Percentiles rank a stretch among this genome's conserved stretches.
phyloP scores from a whole-genome alignment of 2,113 vertebrate genomes.

The Lontra canadensis region DNA sequence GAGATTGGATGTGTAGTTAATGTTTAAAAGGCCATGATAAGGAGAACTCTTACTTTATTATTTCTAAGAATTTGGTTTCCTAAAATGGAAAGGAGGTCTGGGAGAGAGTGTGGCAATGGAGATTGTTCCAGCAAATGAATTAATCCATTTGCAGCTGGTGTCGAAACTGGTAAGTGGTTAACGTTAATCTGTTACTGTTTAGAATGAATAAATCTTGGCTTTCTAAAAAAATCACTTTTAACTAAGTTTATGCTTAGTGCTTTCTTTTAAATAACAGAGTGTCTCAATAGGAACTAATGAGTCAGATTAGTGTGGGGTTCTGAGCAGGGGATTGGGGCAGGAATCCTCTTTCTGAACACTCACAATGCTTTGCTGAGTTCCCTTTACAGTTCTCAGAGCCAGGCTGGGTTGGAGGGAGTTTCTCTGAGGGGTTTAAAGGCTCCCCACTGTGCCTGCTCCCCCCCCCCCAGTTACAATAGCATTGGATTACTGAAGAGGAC shows the following conservation, averaged over 20 bases:
- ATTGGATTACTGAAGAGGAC: not conserved
- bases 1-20: slow-evolving; percentile 41
- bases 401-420: not conserved
- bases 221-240: slow-evolving; percentile 48
- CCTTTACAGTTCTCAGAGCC: not conserved
- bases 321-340: not conserved
- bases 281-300: slow-evolving; percentile 59
- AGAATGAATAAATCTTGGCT: not conserved
- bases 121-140: not conserved
- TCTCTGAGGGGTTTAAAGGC: slow-evolving; percentile 33
- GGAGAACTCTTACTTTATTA: slow-evolving; percentile 24
- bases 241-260: slow-evolving; percentile 49
- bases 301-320: slow-evolving; percentile 41
- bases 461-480: not conserved
- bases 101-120: not conserved
- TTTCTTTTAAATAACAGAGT: slow-evolving; percentile 35
- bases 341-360: not conserved
- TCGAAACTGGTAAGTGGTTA: slow-evolving; percentile 25
- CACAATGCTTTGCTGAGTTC: not conserved
- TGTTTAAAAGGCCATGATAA: slow-evolving; percentile 58
- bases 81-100: slow-evolving; percentile 64
- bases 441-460: slow-evolving; percentile 26
- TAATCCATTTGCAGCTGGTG: slow-evolving; percentile 44
- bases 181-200: slow-evolving; percentile 41
- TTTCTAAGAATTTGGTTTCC: slow-evolving; percentile 63